Evolutionary conservation across 2,888 invertebrate species (phyloP), one percentile per base, ranked within the genome.

Genomic region (Tenthredo livida): DNA sequence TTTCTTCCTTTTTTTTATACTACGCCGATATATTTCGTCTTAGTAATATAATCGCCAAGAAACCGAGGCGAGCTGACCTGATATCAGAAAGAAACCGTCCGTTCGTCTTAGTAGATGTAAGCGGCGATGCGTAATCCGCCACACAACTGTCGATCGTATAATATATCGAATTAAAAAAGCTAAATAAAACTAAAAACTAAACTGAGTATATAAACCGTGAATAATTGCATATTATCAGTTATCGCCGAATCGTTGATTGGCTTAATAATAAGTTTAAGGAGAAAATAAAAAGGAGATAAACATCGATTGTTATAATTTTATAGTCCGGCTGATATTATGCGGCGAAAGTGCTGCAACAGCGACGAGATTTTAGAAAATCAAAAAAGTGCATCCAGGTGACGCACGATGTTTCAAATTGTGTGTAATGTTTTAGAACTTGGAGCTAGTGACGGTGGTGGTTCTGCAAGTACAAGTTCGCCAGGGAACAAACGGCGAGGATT

Each of bases 401-500:
- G 70, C 33, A 47, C 33, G 43, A 83, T 83, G 83, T 83, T 83
- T 83, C 83, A 83, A 67, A 25, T 67, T 47, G 83, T 87, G 78
- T 87, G 85, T 85, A 84, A 84, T 91, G 90, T 95, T 94, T 86
- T 95, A 96, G 97, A 97, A 92, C 94, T 96, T 85, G 94, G 95
- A 50, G 94, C 94, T 90, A 96, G 96, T 89, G 96, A 96, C 89
- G 94, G 94, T 91, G 93, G 91, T 92, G 94, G 91, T 93, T 94
- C 94, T 78, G 94, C 94, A 84, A 95, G 95, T 88, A 96, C 96
- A 77, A 97, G 97, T 89, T 97, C 98, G 85, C 97, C 97, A 37
- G 97, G 97, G 83, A 97, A 97, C 92, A 97, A 97, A 92, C 95
- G 97, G 86, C 95, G 97, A 88, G 97, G 96, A 78, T 97, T 97